Evolutionary conservation across 2,888 invertebrate genomes (phyloP).

Genomic region (Tipula confusa): DNA sequence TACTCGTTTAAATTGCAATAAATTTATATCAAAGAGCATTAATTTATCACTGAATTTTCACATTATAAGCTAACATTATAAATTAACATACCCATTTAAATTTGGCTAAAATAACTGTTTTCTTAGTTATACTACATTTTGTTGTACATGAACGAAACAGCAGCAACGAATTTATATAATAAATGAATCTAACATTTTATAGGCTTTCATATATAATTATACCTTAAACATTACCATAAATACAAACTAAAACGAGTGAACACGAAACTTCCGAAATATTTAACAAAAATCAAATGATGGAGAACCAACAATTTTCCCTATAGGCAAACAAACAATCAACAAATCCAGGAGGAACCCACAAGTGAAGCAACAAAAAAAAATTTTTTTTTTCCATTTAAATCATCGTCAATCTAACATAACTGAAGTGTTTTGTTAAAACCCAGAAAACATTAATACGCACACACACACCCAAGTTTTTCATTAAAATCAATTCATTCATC

Average conservation of each 20-base stretch:
- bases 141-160: too few relatives aligned
- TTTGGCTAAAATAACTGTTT: too few relatives aligned
- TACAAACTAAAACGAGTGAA: not conserved
- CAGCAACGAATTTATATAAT: too few relatives aligned
- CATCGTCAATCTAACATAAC: not conserved
- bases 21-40: too few relatives aligned
- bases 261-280: not conserved
- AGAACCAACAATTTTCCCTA: not conserved
- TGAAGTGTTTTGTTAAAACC: not conserved
- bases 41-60: too few relatives aligned
- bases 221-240: not conserved
- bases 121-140: too few relatives aligned
- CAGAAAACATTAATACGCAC: not conserved
- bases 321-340: not conserved
- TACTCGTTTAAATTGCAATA: too few relatives aligned
- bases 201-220: not conserved
- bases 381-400: not conserved
- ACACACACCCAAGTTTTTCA: not conserved
- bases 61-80: too few relatives aligned
- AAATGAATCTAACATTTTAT: too few relatives aligned
- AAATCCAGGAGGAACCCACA: not conserved
- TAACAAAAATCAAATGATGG: not conserved
- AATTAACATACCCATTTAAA: too few relatives aligned
- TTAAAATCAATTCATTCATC: conserved; percentile 25
- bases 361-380: not conserved